Evolutionary conservation across 2,888 invertebrate species (phyloP).

Genomic region (Thecocarcelia acutangulata): DNA sequence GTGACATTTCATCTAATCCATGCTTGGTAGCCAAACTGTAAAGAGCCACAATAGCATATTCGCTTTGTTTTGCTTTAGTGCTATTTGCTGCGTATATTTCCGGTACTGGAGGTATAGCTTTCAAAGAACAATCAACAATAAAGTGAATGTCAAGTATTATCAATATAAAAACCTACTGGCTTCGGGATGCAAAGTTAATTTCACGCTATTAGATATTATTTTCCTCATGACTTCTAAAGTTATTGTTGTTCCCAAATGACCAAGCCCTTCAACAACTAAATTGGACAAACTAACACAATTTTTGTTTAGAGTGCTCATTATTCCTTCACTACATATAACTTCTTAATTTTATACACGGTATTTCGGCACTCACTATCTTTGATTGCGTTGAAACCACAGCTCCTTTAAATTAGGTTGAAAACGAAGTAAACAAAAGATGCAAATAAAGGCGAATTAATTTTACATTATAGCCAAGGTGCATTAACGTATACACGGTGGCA

Average conservation of each 20-base stretch:
- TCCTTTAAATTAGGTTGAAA: too few relatives aligned
- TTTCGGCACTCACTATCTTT: too few relatives aligned
- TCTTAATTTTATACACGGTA: neutral
- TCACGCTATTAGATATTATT: conserved; percentile 79
- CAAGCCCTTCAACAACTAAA: conserved; percentile 78
- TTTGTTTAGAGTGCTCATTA: conserved; percentile 30
- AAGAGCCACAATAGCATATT: conserved; percentile 79
- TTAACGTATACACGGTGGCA: too few relatives aligned
- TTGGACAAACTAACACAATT: conserved; percentile 73
- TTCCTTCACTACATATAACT: neutral
- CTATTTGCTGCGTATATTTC: conserved; percentile 80
- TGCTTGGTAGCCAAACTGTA: conserved; percentile 78
- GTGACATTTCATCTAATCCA: conserved; percentile 73
- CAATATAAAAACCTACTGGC: conserved; percentile 75
- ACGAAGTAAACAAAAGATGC: too few relatives aligned
- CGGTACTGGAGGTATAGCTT: conserved; percentile 80
- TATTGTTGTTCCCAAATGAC: conserved; percentile 76
- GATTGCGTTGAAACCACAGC: too few relatives aligned
- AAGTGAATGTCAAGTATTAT: neutral
- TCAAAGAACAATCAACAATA: neutral
- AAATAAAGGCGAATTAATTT: too few relatives aligned
- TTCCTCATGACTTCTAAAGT: conserved; percentile 76
- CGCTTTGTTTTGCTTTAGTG: conserved; percentile 79
- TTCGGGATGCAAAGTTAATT: conserved; percentile 79
- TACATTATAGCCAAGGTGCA: too few relatives aligned